These are phyloP conservation scores for Notiomystis cincta DNA, from an alignment of 2,113 vertebrate species.

Conservation along the genomic window DNA sequence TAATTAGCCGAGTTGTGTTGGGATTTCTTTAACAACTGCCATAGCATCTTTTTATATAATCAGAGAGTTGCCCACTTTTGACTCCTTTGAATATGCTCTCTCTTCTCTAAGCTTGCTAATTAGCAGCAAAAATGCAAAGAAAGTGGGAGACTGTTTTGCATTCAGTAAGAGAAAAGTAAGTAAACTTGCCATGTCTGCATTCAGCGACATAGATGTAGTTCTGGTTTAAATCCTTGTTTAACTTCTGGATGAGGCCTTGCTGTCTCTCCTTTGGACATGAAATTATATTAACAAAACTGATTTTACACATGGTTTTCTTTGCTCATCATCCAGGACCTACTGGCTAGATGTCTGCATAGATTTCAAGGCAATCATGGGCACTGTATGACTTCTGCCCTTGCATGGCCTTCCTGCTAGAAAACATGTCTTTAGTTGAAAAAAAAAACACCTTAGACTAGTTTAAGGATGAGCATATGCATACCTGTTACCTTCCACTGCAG, in stretches of 20 bases:
- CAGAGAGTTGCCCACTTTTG: background rate
- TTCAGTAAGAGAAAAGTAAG: background rate
- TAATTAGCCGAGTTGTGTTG: slow-evolving; percentile 43
- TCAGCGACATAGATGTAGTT: background rate
- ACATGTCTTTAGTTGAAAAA: background rate
- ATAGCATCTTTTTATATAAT: slow-evolving; percentile 5
- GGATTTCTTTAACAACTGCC: slow-evolving; percentile 49
- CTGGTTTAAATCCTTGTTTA: background rate
- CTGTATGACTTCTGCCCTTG: background rate
- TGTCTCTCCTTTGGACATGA: background rate
- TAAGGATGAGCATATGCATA: background rate
- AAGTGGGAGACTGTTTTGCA: background rate
- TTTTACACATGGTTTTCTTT: background rate
- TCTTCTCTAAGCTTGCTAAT: background rate
- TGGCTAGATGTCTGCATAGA: background rate
- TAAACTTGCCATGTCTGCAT: background rate
- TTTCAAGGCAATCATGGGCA: background rate
- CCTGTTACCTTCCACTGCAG: background rate
- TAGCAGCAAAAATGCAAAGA: background rate
- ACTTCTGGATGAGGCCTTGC: background rate
- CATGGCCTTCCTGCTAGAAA: background rate
- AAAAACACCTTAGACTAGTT: background rate
- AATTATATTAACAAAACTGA: background rate
- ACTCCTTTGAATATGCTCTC: background rate
- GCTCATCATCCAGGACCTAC: background rate